These are phyloP conservation scores for Copsychus sechellarum DNA, from an alignment of 2,113 vertebrate species.

Conservation along the genomic window DNA sequence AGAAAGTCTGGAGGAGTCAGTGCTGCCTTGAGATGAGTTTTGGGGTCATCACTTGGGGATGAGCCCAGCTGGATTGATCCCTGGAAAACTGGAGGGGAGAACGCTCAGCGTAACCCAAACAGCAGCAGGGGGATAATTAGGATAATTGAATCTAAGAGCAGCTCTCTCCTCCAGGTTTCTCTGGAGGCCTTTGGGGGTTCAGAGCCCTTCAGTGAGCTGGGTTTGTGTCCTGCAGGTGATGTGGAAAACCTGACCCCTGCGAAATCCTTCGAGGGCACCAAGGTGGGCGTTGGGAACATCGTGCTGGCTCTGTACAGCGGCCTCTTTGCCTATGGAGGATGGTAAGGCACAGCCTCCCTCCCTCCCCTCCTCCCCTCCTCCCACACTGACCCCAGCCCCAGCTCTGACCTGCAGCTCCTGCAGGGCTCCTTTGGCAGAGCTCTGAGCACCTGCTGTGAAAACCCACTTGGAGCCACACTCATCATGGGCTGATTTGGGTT, in stretches of 20 bases:
- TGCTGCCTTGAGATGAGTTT: not conserved
- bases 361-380: no score
- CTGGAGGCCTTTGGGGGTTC: not conserved
- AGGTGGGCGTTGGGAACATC: slow-evolving; percentile 83
- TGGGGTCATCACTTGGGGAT: not conserved
- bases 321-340: slow-evolving; percentile 96
- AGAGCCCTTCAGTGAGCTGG: rapidly evolving
- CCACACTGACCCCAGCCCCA: rapidly evolving
- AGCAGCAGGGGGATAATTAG: not conserved
- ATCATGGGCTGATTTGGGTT: not conserved
- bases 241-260: slow-evolving; percentile 75
- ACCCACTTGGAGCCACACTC: not conserved
- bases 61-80: not conserved
- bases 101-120: rapidly evolving
- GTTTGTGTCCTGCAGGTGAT: slow-evolving; percentile 72
- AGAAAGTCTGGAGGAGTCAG: not conserved
- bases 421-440: not conserved
- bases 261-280: slow-evolving; percentile 85
- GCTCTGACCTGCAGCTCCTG: not conserved
- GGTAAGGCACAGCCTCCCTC: slow-evolving; percentile 74
- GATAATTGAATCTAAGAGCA: not conserved
- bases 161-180: not conserved
- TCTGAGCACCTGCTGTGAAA: not conserved
- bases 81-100: not conserved
- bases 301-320: slow-evolving; percentile 94